Percentiles rank a stretch among this genome's conserved stretches.
Evolutionary conservation across 2,113 vertebrate species (phyloP).

Genomic region (Pan paniscus): DNA sequence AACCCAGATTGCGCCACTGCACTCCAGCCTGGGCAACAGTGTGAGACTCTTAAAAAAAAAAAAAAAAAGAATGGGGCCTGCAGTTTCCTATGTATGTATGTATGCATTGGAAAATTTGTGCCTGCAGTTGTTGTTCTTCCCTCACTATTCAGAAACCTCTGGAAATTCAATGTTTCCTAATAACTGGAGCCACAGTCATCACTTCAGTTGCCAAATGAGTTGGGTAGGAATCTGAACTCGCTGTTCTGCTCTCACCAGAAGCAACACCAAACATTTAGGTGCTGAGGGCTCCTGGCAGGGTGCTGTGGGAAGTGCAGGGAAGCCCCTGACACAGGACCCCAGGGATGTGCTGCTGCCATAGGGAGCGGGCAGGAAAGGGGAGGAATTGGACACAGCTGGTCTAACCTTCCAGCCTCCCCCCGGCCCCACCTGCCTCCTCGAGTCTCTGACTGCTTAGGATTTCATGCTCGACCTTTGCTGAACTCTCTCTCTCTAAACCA

Average conservation of each 20-base stretch:
- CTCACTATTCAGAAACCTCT: slow-evolving; percentile 33
- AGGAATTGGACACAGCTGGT: background rate
- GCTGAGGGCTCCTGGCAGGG: slow-evolving; percentile 59
- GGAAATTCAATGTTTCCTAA: slow-evolving; percentile 40
- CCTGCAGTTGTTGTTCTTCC: background rate
- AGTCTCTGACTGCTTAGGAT: background rate
- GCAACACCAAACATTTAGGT: background rate
- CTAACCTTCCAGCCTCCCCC: background rate
- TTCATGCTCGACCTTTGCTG: background rate
- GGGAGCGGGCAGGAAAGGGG: background rate
- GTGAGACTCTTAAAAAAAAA: too few relatives aligned
- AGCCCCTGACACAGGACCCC: slow-evolving; percentile 34
- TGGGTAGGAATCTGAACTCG: slow-evolving; percentile 45
- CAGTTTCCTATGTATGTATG: background rate
- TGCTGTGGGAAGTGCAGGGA: slow-evolving; percentile 44
- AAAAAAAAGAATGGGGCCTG: background rate
- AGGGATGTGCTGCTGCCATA: background rate
- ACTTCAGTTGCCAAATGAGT: background rate
- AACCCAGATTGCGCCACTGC: too few relatives aligned
- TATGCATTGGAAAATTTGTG: slow-evolving; percentile 12
- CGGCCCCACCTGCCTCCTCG: background rate
- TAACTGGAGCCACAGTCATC: background rate
- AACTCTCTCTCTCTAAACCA: background rate
- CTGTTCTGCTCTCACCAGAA: slow-evolving; percentile 24
- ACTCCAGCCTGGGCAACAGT: too few relatives aligned